Evolutionary conservation across 2,888 invertebrate genomes (phyloP), one percentile per base, ranked within the genome.

Genomic region (Leptopilina syphax): DNA sequence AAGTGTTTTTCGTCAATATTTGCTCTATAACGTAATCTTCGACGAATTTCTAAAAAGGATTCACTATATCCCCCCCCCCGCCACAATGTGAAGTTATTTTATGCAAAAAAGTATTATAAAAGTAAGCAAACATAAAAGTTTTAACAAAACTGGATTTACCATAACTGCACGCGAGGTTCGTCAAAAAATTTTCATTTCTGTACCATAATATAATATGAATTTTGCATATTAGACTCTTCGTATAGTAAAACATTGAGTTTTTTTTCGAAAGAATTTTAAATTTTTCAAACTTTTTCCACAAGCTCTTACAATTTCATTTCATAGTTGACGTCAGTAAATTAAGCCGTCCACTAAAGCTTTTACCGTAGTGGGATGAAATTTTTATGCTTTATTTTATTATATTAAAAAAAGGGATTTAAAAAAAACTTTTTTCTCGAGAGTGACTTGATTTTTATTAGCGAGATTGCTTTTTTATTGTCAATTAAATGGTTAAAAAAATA

Each of bases 101-200:
- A 63, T 63, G 63, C 63, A 63, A 63, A 63, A 63, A 18, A 63
- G 63, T 63, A 63, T 50, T 50, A 50, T 63, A 63, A 24, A 8
- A 63, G 63, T 63, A 63, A 63, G 63, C 63, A 63, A 63, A 63
- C 63, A 63, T 63, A 63, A 63, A 63, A 63, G 63, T 63, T 63
- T 63, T 63, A 63, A 63, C 63, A 63, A 63, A 63, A 63, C 63
- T 24, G 24, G 24, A 63, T 63, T 60, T 63, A 63, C 24, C 63
- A 24, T 24, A n/a, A 24, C 63, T 63, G 60, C n/a, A 8, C 8
- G 44, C 8, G 44, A 34, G 44, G 44, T 44, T 44, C 44, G 9
- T 63, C 24, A 24, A 24, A 63, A 18, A 7, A 63, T 63, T 63
- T 63, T 63, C 63, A 63, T 63, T 63, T 63, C 18, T 63, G 27